A percentile compares a stretch with the other conserved stretches of the same genome.
phyloP scores from a whole-genome alignment of 2,113 vertebrate genomes.

The Psilopogon haemacephalus region DNA sequence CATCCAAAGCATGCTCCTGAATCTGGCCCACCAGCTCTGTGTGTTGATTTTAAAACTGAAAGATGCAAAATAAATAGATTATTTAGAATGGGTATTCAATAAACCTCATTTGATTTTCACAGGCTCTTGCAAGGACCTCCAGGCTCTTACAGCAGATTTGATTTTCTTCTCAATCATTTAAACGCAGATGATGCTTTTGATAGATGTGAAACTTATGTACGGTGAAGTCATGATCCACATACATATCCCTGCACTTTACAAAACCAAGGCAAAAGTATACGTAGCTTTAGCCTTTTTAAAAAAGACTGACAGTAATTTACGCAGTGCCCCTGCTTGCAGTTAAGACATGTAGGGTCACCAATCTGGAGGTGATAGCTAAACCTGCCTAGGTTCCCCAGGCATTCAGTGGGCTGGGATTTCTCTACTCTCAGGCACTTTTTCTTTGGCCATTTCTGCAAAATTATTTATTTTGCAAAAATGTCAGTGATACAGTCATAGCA shows the following conservation, averaged over 20 bases:
- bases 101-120: neutral
- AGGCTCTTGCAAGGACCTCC: neutral
- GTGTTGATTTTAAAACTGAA: neutral
- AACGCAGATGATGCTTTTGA: neutral
- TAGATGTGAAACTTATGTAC: neutral
- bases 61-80: conserved; percentile 5
- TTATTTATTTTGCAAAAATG: neutral
- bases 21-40: neutral
- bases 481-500: neutral
- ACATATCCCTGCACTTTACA: accelerated
- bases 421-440: neutral
- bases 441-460: neutral
- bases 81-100: neutral
- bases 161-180: conserved; percentile 21
- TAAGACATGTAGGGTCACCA: neutral
- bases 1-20: neutral
- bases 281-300: neutral
- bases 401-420: neutral
- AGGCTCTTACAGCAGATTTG: neutral
- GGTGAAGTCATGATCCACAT: neutral
- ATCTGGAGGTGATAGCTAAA: neutral
- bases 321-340: neutral
- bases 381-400: neutral
- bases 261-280: neutral
- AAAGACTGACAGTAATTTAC: neutral